These are phyloP conservation scores for Epirrita christyi DNA, from an alignment of 2,888 invertebrate genomes.

Conservation along the genomic window DNA sequence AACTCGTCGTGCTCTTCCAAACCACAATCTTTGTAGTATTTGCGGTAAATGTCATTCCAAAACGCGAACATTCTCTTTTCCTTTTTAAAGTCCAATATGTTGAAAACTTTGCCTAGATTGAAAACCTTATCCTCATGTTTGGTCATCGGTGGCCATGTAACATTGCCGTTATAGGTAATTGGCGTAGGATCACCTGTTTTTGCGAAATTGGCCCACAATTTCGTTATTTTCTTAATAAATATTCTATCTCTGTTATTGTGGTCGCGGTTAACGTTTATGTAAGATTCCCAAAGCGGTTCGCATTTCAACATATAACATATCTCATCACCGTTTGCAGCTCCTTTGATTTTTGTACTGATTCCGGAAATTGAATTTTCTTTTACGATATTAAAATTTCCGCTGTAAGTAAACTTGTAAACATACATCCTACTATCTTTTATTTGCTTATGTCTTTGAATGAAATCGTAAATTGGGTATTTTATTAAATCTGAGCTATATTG, in stretches of 20 bases:
- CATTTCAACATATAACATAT: conserved; percentile 77
- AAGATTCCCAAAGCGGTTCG: conserved; percentile 68
- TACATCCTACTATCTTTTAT: conserved; percentile 53
- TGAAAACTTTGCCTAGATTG: conserved; percentile 54
- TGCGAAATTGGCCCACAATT: conserved; percentile 80
- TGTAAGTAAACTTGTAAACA: conserved; percentile 78
- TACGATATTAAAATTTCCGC: conserved; percentile 67
- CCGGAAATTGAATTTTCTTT: conserved; percentile 61
- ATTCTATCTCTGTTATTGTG: conserved; percentile 56
- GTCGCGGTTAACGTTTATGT: conserved; percentile 54
- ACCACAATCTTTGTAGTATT: conserved; percentile 59
- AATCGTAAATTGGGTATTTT: conserved; percentile 74
- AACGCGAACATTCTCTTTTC: conserved; percentile 63
- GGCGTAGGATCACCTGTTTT: conserved; percentile 71
- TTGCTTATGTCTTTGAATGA: conserved; percentile 57
- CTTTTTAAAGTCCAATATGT: conserved; percentile 47
- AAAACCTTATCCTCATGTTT: conserved; percentile 54
- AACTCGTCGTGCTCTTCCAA: conserved; percentile 64
- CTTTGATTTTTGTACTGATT: conserved; percentile 56
- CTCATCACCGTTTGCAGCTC: conserved; percentile 79
- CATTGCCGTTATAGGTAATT: conserved; percentile 40
- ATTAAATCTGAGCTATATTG: conserved; percentile 73
- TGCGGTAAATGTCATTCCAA: conserved; percentile 66
- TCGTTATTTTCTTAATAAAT: conserved; percentile 66
- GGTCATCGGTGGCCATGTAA: conserved; percentile 64